phyloP scores from a whole-genome alignment of 2,113 vertebrate genomes.

The Mus musculus region GRCm39 chr4:46058501-46059000 shows the following conservation, averaged over 20 bases:
- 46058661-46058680: slow-evolving; percentile 26
- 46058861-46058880: background rate
- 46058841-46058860: background rate
- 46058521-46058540: background rate
- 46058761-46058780: background rate
- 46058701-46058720: background rate
- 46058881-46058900: background rate
- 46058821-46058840: background rate
- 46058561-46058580: background rate
- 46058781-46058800: background rate
- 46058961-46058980: background rate
- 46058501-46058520: background rate
- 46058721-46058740: background rate
- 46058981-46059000: background rate
- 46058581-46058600: background rate
- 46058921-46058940: background rate
- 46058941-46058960: background rate
- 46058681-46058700: background rate
- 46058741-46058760: background rate
- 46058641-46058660: background rate
- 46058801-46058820: background rate
- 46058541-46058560: background rate
- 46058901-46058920: background rate
- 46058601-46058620: background rate
- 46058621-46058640: background rate